phyloP scores from a whole-genome alignment of 2,888 invertebrate species.

The Pachydiplax longipennis region DNA sequence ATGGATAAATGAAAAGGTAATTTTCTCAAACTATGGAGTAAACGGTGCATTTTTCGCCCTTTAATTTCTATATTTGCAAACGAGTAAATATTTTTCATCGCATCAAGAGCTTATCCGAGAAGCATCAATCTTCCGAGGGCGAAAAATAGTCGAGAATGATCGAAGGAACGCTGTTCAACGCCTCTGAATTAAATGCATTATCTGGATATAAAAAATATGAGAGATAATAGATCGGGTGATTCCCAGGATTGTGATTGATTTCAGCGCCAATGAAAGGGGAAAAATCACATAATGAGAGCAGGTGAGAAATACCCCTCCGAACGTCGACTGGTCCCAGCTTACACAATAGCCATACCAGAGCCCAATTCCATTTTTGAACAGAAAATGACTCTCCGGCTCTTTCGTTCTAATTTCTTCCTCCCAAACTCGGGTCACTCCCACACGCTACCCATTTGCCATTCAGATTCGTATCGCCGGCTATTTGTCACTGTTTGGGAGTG shows the following conservation, averaged over 20 bases:
- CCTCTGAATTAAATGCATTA: too few relatives aligned
- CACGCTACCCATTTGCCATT: conserved; percentile 42
- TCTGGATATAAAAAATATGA: too few relatives aligned
- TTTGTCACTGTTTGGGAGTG: conserved; percentile 43
- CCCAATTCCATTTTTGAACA: conserved; percentile 38
- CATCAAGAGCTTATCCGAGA: too few relatives aligned
- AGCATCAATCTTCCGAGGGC: too few relatives aligned
- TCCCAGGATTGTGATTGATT: not conserved
- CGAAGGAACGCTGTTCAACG: too few relatives aligned
- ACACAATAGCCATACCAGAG: not conserved
- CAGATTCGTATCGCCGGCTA: conserved; percentile 36
- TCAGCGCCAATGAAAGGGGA: not conserved
- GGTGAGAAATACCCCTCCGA: not conserved
- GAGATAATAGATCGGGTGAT: too few relatives aligned
- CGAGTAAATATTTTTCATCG: too few relatives aligned
- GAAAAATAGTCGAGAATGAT: too few relatives aligned
- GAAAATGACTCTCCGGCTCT: conserved; percentile 37
- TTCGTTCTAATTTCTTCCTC: conserved; percentile 37
- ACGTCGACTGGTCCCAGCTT: not conserved
- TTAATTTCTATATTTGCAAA: too few relatives aligned
- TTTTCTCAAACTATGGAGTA: too few relatives aligned
- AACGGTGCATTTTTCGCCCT: too few relatives aligned
- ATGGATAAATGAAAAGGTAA: too few relatives aligned
- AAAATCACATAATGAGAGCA: conserved; percentile 29
- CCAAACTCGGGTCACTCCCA: not conserved